Conservation (phyloP, 2,113 vertebrate species). For the Hyperopisus bebe region DNA sequence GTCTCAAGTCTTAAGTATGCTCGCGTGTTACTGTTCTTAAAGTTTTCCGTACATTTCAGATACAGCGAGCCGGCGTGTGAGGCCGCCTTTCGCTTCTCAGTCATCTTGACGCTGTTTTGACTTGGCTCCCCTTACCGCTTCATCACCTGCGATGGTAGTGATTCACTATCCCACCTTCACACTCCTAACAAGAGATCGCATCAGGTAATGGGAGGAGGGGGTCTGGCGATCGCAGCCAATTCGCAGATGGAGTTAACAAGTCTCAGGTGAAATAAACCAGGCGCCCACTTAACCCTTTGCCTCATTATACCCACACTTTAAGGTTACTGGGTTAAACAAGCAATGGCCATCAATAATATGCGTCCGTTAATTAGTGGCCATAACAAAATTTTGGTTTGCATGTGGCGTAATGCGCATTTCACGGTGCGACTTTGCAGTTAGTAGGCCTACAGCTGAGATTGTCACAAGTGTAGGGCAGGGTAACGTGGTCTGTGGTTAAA, state of each 20-base stretch:
- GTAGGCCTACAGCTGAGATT: neutral
- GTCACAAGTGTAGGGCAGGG: neutral
- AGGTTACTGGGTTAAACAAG: slow-evolving; percentile 6
- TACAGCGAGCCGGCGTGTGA: neutral
- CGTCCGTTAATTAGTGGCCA: neutral
- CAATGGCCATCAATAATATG: neutral
- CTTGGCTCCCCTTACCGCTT: neutral
- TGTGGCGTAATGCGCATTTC: neutral
- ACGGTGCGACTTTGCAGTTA: neutral
- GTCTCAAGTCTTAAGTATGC: neutral
- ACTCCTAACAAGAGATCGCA: neutral
- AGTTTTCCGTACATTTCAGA: neutral
- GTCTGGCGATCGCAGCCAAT: neutral
- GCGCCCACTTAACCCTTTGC: neutral
- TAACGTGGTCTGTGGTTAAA: neutral
- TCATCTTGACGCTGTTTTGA: slow-evolving; percentile 11
- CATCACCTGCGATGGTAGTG: slow-evolving; percentile 4
- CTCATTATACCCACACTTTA: neutral
- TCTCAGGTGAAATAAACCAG: neutral
- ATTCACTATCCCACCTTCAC: neutral
- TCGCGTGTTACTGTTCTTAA: neutral
- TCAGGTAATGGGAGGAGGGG: neutral
- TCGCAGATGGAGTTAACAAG: neutral
- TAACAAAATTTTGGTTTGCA: neutral
- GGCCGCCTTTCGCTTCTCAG: neutral